Evolutionary conservation across 2,113 vertebrate genomes (phyloP), one percentile per base, ranked within the genome.

Genomic region (Eleginops maclovinus): DNA sequence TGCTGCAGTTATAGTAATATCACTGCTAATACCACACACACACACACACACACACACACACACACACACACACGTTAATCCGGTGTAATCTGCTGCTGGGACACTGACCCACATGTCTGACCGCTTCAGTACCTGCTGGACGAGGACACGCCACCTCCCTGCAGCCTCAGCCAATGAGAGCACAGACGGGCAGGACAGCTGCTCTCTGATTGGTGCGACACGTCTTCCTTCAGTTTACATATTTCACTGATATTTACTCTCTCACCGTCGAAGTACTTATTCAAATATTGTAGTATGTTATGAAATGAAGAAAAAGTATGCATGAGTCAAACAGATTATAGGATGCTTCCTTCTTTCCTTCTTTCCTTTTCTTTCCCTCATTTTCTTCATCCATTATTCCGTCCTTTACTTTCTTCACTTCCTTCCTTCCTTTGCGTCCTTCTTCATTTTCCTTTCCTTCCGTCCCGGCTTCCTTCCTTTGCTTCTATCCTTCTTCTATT

Each of bases 41-140:
- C 88, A 28, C 61, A 59, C 54, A 11, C 28, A 55, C 81, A 74
- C 59, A 13, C 46, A 66, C 81, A 72, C 66, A 72, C 55, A 72
- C 64, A 79, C 76, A 79, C 88, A 22, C 54, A 59, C 61, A 9
- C 17, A 43, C 77, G 73, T 24, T 86, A 88, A 91, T 88, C 86
- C 47, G 1, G 26, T 69, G 55, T 89, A 80, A 91, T 87, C 87
- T 79, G 73, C 63, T 43, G 74, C 73, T 85, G 87, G 60, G 70
- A 91, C 79, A 88, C 78, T 91, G 91, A 92, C 90, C 88, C 78
- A 89, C 69, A 89, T 89, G 71, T 87, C 41, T 47, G 67, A 75
- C 58, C 75, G 67, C 63, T 70, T 63, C 72, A 60, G 58, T 78
- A 83, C 83, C 70, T 85, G 69, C 63, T 69, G 60, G 10, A 11